Conservation (phyloP, 2,797 vertebrate species). For the Sebastolobus altivelis region DNA sequence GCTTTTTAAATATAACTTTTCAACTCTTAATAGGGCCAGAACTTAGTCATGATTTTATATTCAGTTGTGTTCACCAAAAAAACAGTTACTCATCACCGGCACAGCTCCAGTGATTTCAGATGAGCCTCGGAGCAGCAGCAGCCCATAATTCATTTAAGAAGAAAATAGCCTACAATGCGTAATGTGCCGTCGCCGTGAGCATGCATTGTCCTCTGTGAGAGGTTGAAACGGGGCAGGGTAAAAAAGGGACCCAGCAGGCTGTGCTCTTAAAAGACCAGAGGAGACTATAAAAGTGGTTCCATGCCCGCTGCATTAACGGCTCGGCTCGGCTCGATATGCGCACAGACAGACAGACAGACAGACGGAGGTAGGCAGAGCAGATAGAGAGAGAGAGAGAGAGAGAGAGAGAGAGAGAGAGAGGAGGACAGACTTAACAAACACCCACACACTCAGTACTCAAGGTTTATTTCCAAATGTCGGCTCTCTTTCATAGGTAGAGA, state of each 20-base stretch:
- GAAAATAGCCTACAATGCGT: constrained; percentile 36
- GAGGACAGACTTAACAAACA: constrained; percentile 22
- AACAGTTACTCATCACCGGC: constrained; percentile 2
- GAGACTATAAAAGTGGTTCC: constrained; percentile 81
- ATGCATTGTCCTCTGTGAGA: constrained; percentile 61
- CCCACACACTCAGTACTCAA: background rate
- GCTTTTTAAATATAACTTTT: background rate
- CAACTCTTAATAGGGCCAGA: background rate
- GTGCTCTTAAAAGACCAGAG: constrained; percentile 71
- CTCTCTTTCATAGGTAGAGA: constrained; percentile 31
- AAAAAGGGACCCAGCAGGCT: constrained; percentile 60
- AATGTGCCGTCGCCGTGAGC: constrained; percentile 52
- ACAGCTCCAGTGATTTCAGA: constrained; percentile 28
- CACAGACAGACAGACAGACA: constrained; percentile 39
- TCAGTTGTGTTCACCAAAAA: background rate
- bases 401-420: constrained; percentile 3
- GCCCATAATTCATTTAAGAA: constrained; percentile 48
- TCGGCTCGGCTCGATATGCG: constrained; percentile 52
- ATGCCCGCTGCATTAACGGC: constrained; percentile 71
- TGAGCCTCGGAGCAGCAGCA: constrained; percentile 22
- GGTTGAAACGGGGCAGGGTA: constrained; percentile 68
- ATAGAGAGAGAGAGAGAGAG: background rate
- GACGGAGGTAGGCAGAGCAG: constrained; percentile 42
- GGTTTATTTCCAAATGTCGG: constrained; percentile 31
- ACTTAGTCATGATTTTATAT: background rate